phyloP scores from a whole-genome alignment of 2,888 invertebrate species.

The Xestoiulus laeticollis region DNA sequence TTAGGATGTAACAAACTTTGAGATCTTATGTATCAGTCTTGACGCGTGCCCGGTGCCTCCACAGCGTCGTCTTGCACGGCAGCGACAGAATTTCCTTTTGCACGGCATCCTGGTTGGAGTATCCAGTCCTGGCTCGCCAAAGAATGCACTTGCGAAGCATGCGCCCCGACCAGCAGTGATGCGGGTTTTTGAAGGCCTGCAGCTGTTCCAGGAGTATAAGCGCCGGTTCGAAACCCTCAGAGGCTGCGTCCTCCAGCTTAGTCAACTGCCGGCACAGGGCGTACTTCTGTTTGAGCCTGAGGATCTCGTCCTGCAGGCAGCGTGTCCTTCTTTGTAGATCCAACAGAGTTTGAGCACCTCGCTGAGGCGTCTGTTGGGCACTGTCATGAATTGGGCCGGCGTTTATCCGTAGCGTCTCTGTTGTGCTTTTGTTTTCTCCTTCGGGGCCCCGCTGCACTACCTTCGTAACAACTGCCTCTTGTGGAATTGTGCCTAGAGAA shows the following conservation, averaged over 20 bases:
- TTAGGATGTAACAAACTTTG: neutral
- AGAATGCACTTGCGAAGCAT: neutral
- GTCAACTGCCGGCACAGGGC: neutral
- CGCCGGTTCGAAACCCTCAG: neutral
- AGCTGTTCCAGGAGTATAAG: neutral
- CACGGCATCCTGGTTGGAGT: neutral
- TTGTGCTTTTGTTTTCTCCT: neutral
- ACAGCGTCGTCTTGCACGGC: neutral
- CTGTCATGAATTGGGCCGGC: neutral
- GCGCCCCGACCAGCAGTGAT: neutral
- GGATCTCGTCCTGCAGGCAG: neutral
- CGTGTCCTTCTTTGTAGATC: neutral
- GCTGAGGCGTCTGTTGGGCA: neutral
- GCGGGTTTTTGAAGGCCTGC: neutral
- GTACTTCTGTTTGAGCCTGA: neutral
- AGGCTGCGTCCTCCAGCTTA: neutral
- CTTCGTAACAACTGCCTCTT: neutral
- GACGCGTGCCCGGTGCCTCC: neutral
- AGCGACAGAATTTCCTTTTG: neutral
- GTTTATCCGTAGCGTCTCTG: neutral
- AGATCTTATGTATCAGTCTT: neutral
- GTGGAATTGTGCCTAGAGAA: neutral
- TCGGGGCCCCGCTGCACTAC: neutral
- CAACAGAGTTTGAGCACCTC: neutral
- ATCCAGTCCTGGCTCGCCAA: neutral